Conservation (phyloP, 2,888 invertebrate species). For the Alcis repandata region DNA sequence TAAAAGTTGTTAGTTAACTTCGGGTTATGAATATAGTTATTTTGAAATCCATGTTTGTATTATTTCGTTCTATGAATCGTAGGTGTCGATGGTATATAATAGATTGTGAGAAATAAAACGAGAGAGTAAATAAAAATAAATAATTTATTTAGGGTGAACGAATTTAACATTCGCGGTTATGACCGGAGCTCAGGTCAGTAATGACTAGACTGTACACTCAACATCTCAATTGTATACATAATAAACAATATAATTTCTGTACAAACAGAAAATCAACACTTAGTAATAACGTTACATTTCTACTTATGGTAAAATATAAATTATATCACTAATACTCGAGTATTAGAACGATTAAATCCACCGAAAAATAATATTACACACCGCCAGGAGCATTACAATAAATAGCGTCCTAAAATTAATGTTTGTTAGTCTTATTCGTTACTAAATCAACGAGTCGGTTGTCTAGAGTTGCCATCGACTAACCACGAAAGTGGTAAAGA, state of each 20-base stretch:
- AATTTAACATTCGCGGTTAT: constrained; percentile 72
- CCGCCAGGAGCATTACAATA: constrained; percentile 75
- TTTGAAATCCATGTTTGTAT: constrained; percentile 42
- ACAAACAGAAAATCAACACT: constrained; percentile 84
- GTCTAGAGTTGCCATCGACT: constrained; percentile 61
- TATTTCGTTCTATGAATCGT: constrained; percentile 25
- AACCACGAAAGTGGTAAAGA: constrained; percentile 54
- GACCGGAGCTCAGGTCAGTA: constrained; percentile 82
- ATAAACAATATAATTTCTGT: constrained; percentile 81
- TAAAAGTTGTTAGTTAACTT: constrained; percentile 81
- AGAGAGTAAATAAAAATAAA: constrained; percentile 80
- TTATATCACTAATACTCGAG: constrained; percentile 85
- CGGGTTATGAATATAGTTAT: constrained; percentile 84
- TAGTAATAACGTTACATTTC: constrained; percentile 81
- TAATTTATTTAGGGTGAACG: constrained; percentile 81
- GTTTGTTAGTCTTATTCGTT: constrained; percentile 81
- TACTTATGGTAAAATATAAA: constrained; percentile 83
- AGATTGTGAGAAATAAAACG: constrained; percentile 58
- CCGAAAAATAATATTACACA: constrained; percentile 83
- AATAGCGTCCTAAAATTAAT: constrained; percentile 76
- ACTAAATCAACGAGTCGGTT: constrained; percentile 69
- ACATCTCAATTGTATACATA: constrained; percentile 81
- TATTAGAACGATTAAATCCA: constrained; percentile 84
- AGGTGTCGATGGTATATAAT: neutral
- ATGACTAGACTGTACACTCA: constrained; percentile 86